These are phyloP conservation scores for Phylloscopus trochiloides DNA, from an alignment of 2,113 vertebrate species.

Conservation along the genomic window DNA sequence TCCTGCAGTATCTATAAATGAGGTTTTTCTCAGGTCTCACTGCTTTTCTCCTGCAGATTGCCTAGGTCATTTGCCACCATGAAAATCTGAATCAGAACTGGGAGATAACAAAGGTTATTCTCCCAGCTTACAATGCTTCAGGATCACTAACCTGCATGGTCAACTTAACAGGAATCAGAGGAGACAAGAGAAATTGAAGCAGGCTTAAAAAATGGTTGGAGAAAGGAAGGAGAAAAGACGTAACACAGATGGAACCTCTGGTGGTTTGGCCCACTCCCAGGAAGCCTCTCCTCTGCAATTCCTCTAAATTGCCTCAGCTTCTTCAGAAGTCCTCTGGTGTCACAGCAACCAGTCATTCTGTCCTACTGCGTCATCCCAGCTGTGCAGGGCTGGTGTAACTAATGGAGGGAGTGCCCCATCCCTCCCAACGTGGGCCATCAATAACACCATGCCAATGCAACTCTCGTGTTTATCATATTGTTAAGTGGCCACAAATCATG, in stretches of 20 bases:
- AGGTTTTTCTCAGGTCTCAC: neutral
- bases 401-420: neutral
- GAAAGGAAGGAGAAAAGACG: neutral
- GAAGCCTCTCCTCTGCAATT: neutral
- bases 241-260: neutral
- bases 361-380: neutral
- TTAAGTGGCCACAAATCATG: slow-evolving; percentile 27
- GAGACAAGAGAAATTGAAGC: neutral
- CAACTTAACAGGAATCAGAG: neutral
- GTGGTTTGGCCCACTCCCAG: neutral
- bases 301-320: neutral
- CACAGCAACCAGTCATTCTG: neutral
- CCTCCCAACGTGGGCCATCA: neutral
- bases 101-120: neutral
- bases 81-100: neutral
- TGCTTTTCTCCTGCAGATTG: neutral
- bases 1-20: neutral
- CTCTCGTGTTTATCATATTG: neutral
- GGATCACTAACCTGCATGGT: neutral
- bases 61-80: neutral
- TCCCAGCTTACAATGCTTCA: neutral
- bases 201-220: neutral
- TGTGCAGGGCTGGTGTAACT: neutral
- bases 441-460: neutral
- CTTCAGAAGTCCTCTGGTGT: neutral